Conservation (phyloP, 2,888 invertebrate species). For the Tipula helvola region DNA sequence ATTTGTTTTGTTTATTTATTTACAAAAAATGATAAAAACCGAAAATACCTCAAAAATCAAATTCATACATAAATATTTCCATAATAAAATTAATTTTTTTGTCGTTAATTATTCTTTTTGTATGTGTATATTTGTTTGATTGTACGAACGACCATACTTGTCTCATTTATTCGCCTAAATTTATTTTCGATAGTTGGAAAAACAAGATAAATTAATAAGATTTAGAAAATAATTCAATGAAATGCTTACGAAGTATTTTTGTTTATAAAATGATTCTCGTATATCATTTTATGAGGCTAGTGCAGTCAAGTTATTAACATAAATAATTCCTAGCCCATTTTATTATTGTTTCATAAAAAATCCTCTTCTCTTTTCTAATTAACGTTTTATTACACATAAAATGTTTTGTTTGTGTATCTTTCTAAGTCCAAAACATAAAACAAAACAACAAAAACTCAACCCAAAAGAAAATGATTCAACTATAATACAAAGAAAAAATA, state of each 20-base stretch:
- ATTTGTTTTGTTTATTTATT: background rate
- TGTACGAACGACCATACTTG: background rate
- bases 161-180: background rate
- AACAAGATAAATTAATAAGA: background rate
- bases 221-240: background rate
- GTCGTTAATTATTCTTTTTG: background rate
- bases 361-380: constrained; percentile 36
- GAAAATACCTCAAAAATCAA: constrained; percentile 1
- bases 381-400: background rate
- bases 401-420: constrained; percentile 18
- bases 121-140: background rate
- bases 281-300: background rate
- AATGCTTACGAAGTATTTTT: background rate
- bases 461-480: background rate
- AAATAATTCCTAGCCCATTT: background rate
- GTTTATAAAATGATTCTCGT: background rate
- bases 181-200: background rate
- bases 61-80: background rate
- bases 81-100: background rate
- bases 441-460: background rate
- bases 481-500: background rate
- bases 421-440: constrained; percentile 10
- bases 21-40: background rate
- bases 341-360: constrained; percentile 14
- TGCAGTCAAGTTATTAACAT: background rate